phyloP scores from a whole-genome alignment of 2,888 invertebrate genomes.

The Lepas anatifera region DNA sequence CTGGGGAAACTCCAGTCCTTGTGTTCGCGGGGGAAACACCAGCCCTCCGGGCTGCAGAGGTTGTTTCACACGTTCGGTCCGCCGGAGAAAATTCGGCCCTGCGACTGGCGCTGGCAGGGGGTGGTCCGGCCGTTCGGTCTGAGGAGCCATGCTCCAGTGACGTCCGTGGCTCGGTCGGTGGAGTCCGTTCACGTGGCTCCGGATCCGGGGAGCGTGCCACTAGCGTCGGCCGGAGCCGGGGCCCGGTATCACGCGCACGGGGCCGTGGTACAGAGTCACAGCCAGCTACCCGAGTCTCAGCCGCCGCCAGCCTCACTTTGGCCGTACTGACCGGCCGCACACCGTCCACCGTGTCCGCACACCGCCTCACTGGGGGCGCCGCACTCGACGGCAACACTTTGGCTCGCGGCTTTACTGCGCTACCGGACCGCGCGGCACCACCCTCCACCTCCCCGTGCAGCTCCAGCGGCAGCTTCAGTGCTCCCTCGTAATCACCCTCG shows the following conservation, averaged over 20 bases:
- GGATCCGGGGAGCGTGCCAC: background rate
- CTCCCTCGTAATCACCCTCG: background rate
- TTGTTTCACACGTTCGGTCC: too few relatives aligned
- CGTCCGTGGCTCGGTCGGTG: background rate
- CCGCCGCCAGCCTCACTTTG: too few relatives aligned
- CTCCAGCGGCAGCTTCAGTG: background rate
- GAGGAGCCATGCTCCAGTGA: background rate
- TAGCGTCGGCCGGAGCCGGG: background rate
- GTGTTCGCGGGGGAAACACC: too few relatives aligned
- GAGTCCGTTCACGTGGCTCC: background rate
- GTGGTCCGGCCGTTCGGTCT: too few relatives aligned
- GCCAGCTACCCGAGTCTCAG: background rate
- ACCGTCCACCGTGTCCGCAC: background rate
- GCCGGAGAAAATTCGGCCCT: too few relatives aligned
- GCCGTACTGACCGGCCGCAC: background rate
- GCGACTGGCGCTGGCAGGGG: too few relatives aligned
- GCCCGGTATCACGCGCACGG: background rate
- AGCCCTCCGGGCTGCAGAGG: too few relatives aligned
- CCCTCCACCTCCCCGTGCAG: background rate
- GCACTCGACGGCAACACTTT: background rate
- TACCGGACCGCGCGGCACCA: background rate
- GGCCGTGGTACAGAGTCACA: background rate
- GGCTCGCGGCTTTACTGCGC: background rate
- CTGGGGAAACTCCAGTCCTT: too few relatives aligned
- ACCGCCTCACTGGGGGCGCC: background rate